Base-by-base conservation (phyloP, 2,113 vertebrate species). In the Calyptomena viridis region DNA sequence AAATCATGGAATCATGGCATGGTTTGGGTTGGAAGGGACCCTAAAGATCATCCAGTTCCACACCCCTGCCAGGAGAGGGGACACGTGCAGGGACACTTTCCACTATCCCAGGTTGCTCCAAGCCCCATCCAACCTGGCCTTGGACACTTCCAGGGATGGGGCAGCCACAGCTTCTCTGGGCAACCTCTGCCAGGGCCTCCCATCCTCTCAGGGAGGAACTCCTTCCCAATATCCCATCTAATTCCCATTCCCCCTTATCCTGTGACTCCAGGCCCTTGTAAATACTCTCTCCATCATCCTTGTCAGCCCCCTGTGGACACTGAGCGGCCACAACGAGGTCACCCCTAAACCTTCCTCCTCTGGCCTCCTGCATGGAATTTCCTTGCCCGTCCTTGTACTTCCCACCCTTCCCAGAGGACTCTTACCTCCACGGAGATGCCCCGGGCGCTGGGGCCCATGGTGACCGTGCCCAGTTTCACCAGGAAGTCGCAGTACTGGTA, bases 401-500 rank as follows among this genome's bases (percentile, higher is more conserved):
- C 15, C 23, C 5, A 46, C 25, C 39, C 35, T 31, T 5, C 46
- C 9, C 24, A 7, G 3, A 2, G 0, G 0, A 58, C 28, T 44
- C 97, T 98, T 93, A 99, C 99, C 99, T 99, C 99, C 86, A 99
- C 99, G 4, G 99, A 99, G 56, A 99, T 99, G 40, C 99, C 99
- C 14, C 99, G 98, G 62, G 98, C 98, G 8, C 99, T 99, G 95
- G 99, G 99, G 79, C 99, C 99, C 99, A 99, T 99, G 5, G 99
- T 99, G 35, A 99, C 98, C 0, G 99, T 98, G 88, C 99, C 99
- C 79, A 99, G 98, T 88, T 99, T 99, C 84, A 99, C 98, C 94
- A 99, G 96, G 97, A 99, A 99, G 96, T 99, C 99, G 44, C 99
- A 99, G 96, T 99, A 99, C 91, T 99, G 99, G 96, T 99, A 99